Conservation (phyloP, 2,888 invertebrate species). For the Cantharis nigra region DNA sequence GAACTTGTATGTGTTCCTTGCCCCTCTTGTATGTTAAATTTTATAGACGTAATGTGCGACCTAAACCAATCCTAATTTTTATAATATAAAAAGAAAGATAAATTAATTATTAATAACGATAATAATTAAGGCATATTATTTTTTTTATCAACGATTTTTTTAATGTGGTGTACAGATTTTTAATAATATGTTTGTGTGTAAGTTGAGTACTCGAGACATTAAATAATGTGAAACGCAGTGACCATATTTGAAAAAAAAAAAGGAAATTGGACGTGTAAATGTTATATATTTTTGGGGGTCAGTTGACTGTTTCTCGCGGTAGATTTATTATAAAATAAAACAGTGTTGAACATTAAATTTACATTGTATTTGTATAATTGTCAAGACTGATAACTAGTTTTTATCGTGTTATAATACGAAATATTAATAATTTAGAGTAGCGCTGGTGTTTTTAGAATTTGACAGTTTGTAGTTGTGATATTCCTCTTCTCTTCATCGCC, state of each 20-base stretch:
- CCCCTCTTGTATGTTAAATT: conserved; percentile 28
- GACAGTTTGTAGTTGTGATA: conserved; percentile 33
- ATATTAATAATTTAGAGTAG: conserved; percentile 50
- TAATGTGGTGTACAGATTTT: conserved; percentile 52
- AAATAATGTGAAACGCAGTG: conserved; percentile 43
- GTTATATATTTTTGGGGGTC: conserved; percentile 53
- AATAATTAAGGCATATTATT: conserved; percentile 43
- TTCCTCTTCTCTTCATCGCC: conserved; percentile 12
- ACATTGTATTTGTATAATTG: conserved; percentile 55
- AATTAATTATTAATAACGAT: conserved; percentile 39
- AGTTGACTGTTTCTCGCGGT: conserved; percentile 49
- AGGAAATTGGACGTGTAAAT: conserved; percentile 50
- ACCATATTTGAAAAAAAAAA: conserved; percentile 39
- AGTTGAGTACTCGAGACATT: conserved; percentile 34
- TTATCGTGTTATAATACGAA: conserved; percentile 54
- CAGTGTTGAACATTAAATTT: conserved; percentile 52
- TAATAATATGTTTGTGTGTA: conserved; percentile 47
- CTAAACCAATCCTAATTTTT: conserved; percentile 43
- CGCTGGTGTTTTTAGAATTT: conserved; percentile 48
- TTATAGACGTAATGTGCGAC: conserved; percentile 27
- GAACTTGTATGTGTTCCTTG: conserved; percentile 26
- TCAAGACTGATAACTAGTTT: conserved; percentile 56
- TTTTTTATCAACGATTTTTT: conserved; percentile 42
- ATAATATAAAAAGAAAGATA: conserved; percentile 36
- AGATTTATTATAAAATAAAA: conserved; percentile 43